A percentile compares a stretch with the other conserved stretches of the same genome.
phyloP scores from a whole-genome alignment of 2,113 vertebrate genomes.

The Geococcyx californianus region DNA sequence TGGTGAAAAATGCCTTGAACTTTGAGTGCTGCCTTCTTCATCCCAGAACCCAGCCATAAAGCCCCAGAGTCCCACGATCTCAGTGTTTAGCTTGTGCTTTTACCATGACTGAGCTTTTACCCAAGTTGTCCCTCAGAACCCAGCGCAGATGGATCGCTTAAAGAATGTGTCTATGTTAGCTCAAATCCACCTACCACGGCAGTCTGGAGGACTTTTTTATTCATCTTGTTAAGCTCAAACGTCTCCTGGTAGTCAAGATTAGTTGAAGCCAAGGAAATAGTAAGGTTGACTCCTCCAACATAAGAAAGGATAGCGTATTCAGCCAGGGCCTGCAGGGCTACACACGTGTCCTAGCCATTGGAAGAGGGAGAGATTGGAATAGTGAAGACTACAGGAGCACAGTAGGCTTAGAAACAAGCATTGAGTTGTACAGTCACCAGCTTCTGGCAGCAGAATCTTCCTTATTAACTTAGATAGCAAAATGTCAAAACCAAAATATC shows the following conservation, averaged over 20 bases:
- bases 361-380: background rate
- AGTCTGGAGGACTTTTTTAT: slow-evolving; percentile 90
- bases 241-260: slow-evolving; percentile 95
- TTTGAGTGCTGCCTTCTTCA: background rate
- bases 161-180: background rate
- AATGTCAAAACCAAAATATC: background rate
- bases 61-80: background rate
- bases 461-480: background rate
- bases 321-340: slow-evolving; percentile 91
- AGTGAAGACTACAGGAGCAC: background rate
- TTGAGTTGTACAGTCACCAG: background rate
- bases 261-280: slow-evolving; percentile 92
- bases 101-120: background rate
- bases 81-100: background rate
- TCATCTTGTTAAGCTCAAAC: slow-evolving; percentile 88
- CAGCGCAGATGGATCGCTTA: background rate
- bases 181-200: slow-evolving; percentile 77
- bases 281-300: slow-evolving; percentile 89
- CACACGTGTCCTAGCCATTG: slow-evolving; percentile 87
- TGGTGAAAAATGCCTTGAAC: background rate
- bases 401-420: background rate
- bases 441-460: background rate
- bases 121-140: background rate
- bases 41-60: background rate
- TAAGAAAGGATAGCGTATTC: slow-evolving; percentile 94